Conservation (phyloP, 2,888 invertebrate species). For the Hololepta plana region DNA sequence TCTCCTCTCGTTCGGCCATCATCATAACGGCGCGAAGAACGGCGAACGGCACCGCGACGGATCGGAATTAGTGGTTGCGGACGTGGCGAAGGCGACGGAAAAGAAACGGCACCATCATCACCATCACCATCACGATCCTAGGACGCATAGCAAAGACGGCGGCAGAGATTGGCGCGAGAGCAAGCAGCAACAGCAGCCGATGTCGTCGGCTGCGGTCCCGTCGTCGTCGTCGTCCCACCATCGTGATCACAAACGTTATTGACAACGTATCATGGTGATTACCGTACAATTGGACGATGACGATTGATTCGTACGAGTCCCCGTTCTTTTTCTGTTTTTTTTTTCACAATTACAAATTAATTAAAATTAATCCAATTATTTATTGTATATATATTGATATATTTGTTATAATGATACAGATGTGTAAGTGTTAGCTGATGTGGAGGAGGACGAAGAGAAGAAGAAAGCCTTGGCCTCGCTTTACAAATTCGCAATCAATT, state of each 20-base stretch:
- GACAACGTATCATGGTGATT: conserved; percentile 21
- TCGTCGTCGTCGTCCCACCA: conserved; percentile 22
- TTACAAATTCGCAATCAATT: conserved; percentile 7
- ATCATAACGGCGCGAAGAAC: conserved; percentile 14
- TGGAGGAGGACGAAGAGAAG: conserved; percentile 6
- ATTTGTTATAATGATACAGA: no score
- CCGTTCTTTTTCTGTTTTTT: conserved; percentile 10
- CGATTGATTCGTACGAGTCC: conserved; percentile 10
- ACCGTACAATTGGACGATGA: conserved; percentile 22
- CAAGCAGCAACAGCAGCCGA: conserved; percentile 33
- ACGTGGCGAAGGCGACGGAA: conserved; percentile 23
- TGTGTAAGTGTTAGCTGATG: no score
- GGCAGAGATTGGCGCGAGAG: conserved; percentile 1
- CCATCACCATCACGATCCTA: conserved; percentile 51
- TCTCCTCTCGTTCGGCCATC: conserved; percentile 51
- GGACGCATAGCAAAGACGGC: conserved; percentile 21
- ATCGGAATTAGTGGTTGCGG: conserved; percentile 33
- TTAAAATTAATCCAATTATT: conserved; percentile 6
- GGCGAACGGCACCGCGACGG: conserved; percentile 36
- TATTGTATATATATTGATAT: conserved; percentile 3
- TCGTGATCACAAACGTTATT: conserved; percentile 35
- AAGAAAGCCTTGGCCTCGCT: conserved; percentile 20
- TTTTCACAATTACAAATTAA: conserved; percentile 4
- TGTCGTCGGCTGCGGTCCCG: conserved; percentile 26
- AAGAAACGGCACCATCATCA: conserved; percentile 57